Evolutionary conservation across 2,113 vertebrate genomes (phyloP), one percentile per base, ranked within the genome.

Genomic region (Oenanthe melanoleuca): DNA sequence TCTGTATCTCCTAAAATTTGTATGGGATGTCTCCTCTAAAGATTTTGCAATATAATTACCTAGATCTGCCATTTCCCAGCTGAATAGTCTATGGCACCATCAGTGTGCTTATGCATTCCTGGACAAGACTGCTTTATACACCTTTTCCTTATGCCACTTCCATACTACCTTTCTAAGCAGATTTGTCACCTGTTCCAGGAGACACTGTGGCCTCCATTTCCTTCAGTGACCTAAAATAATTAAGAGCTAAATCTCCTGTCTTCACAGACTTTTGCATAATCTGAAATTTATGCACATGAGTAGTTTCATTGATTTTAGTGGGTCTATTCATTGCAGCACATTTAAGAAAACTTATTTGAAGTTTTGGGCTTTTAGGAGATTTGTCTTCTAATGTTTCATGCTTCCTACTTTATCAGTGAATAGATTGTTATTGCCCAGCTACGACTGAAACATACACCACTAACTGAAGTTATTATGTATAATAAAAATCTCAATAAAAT

Each of bases 151-250:
- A 49, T 83, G 80, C 69, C 45, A 38, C 21, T 64, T 90, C 57
- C 91, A 94, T 89, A 49, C 92, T 96, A 91, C 77, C 78, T 95
- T 97, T 95, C 94, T 93, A 91, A 97, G 95, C 81, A 97, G 85
- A 96, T 94, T 96, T 95, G 91, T 88, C 94, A 93, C 80, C 44
- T 95, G 53, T 93, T 97, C 81, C 63, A 74, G 67, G 55, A 92
- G 67, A 88, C 90, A 86, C 37, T 37, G 47, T 70, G 78, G 84
- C 93, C 91, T 96, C 63, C 61, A 82, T 94, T 94, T 93, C 85
- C 55, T 91, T 91, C 71, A 50, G 50, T 89, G 74, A 94, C 89
- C 87, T 88, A 89, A 95, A 97, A 87, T 95, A 92, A 93, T 96
- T 96, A 95, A 91, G 37, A 95, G 57, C 53, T 91, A 95, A 93